Evolutionary conservation across 92 coral and sea anemone genomes (phyloP), one percentile per base, ranked within the genome.

Genomic region (Montipora capitata): DNA sequence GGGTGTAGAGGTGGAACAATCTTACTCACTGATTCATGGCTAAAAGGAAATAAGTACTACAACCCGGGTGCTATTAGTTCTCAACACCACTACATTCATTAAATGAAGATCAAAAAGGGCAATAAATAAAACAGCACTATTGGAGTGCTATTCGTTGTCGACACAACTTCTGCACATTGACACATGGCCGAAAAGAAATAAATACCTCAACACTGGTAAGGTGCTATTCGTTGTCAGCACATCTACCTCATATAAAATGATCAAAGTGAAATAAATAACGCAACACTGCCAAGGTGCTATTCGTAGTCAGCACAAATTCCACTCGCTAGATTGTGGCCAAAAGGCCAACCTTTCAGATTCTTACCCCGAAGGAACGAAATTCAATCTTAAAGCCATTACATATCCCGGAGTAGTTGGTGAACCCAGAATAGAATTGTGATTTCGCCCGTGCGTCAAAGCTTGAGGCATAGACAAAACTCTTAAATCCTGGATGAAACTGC

Each of bases 11-110:
- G 27, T 20, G 27, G 27, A 20, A 20, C 27, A 20, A 20, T 3
- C 27, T 20, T 20, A 20, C 27, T 20, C 27, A 20, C 27, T 20
- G 27, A 20, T 20, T 20, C 27, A 20, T 20, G 27, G 27, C 0
- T 4, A 69, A 69, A 69, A 51, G 45, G 75, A 6, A 69, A 69
- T 40, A 69, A 69, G 41, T 39, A 69, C 39, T 16, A 69, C 75
- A 69, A n/a, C 75, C 39, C 75, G 51, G 18, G 75, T 69, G 75
- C 75, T 69, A 69, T 69, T 69, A 16, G 75, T 69, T 69, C 48
- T 69, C 75, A n/a, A 40, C 75, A 69, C 75, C 39, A 69, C n/a
- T 40, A 38, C 13, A 7, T 3, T 20, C 27, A 20, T 20, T 20
- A 20, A 20, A 20, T 20, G 27, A 20, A 20, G 27, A 20, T 20